Percentiles rank a stretch among this genome's conserved stretches.
Conservation (phyloP, 2,797 vertebrate species). For the Glossophaga mutica region DNA sequence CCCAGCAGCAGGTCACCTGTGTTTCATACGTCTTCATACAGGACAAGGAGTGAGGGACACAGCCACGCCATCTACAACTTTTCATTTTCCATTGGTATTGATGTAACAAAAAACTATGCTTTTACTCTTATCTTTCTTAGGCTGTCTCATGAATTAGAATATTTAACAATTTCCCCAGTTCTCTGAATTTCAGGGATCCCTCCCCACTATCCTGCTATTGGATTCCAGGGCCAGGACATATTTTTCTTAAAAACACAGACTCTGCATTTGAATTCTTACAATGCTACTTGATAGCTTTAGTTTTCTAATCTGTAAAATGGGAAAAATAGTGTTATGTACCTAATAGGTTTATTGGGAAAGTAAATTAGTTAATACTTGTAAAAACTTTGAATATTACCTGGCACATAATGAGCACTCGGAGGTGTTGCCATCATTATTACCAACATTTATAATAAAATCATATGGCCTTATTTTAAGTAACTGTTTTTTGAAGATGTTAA, state of each 20-base stretch:
- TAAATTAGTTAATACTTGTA: not conserved
- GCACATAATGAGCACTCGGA: not conserved
- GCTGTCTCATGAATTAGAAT: not conserved
- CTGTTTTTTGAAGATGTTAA: not conserved
- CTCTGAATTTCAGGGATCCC: slow-evolving; percentile 21
- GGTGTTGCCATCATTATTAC: not conserved
- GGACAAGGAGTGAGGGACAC: not conserved
- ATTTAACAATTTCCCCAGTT: not conserved
- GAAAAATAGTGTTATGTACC: not conserved
- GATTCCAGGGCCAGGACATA: not conserved
- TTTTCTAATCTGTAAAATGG: slow-evolving; percentile 1
- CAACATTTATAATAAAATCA: not conserved
- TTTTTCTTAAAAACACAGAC: not conserved
- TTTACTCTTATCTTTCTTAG: not conserved
- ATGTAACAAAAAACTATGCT: not conserved
- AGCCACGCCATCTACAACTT: not conserved
- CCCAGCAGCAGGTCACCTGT: not conserved
- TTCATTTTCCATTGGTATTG: not conserved
- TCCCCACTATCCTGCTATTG: not conserved
- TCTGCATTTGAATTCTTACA: not conserved
- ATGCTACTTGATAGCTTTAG: not conserved
- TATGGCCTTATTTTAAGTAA: not conserved
- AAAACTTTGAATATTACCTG: not conserved
- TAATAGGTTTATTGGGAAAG: not conserved
- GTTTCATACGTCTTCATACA: not conserved